These are phyloP conservation scores for Aphodius granarius DNA, from an alignment of 2,888 invertebrate genomes.

Conservation along the genomic window DNA sequence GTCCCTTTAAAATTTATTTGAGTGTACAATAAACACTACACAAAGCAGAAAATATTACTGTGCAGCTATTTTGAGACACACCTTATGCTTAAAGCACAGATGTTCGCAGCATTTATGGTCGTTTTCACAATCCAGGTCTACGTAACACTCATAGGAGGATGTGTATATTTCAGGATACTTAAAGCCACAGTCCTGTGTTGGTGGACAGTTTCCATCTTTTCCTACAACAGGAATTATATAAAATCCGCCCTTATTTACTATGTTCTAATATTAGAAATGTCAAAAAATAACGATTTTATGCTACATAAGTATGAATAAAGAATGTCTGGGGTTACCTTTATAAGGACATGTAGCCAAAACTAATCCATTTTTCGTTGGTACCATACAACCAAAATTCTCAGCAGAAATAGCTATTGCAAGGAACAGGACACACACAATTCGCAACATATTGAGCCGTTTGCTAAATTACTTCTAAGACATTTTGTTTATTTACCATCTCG, in stretches of 20 bases:
- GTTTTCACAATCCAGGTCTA: constrained; percentile 14
- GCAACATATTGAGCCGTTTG: background rate
- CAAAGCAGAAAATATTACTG: background rate
- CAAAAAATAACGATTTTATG: too few species aligned
- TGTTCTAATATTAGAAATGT: too few species aligned
- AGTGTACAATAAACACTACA: background rate
- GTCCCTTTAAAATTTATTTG: background rate
- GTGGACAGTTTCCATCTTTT: constrained; percentile 10
- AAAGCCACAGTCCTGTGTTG: constrained; percentile 13
- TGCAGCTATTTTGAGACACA: background rate
- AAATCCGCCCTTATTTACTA: too few species aligned
- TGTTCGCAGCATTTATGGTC: constrained; percentile 20
- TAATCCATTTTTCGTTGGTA: constrained; percentile 15
- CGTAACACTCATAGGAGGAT: constrained; percentile 3
- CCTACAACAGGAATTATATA: constrained; percentile 7
- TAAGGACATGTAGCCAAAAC: constrained; percentile 14
- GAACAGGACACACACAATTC: background rate
- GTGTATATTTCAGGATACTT: constrained; percentile 11
- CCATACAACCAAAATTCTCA: constrained; percentile 9
- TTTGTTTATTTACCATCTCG: background rate
- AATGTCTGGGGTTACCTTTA: constrained; percentile 3
- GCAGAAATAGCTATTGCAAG: background rate
- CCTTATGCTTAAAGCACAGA: constrained; percentile 13
- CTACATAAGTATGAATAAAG: too few species aligned
- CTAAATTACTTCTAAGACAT: background rate